Percentiles rank a stretch among this genome's conserved stretches.
phyloP scores from a whole-genome alignment of 2,113 vertebrate species.

The Nerophis ophidion region DNA sequence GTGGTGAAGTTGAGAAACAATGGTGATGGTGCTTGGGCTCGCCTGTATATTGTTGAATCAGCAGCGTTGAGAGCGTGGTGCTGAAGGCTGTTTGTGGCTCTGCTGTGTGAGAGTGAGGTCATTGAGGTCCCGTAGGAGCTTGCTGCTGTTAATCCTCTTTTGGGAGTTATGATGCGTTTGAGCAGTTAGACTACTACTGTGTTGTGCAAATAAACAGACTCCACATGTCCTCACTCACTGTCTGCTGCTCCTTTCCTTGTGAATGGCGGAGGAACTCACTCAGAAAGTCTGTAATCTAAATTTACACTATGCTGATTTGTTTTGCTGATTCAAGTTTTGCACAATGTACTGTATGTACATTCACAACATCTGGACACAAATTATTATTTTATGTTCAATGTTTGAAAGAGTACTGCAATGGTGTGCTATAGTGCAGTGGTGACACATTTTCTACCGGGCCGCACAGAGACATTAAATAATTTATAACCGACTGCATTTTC shows the following conservation, averaged over 20 bases:
- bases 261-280: not conserved
- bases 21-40: not conserved
- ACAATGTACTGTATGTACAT: not conserved
- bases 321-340: not conserved
- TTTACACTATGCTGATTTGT: not conserved
- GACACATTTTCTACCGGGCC: too few relatives aligned
- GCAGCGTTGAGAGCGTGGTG: conserved; percentile 27
- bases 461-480: too few relatives aligned
- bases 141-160: conserved; percentile 68
- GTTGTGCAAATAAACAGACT: conserved; percentile 26
- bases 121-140: conserved; percentile 53
- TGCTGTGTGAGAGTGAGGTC: conserved; percentile 56
- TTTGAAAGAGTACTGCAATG: not conserved
- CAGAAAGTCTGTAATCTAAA: accelerated
- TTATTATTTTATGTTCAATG: not conserved
- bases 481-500: too few relatives aligned
- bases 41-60: conserved; percentile 30
- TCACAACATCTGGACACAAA: not conserved
- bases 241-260: conserved; percentile 7
- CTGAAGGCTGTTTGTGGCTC: conserved; percentile 45
- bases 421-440: too few relatives aligned
- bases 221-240: not conserved
- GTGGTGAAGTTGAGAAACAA: conserved; percentile 24
- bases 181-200: conserved; percentile 53
- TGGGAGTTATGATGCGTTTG: conserved; percentile 65